Evolutionary conservation across 2,888 invertebrate genomes (phyloP), one percentile per base, ranked within the genome.

Genomic region (Diaphora mendica): DNA sequence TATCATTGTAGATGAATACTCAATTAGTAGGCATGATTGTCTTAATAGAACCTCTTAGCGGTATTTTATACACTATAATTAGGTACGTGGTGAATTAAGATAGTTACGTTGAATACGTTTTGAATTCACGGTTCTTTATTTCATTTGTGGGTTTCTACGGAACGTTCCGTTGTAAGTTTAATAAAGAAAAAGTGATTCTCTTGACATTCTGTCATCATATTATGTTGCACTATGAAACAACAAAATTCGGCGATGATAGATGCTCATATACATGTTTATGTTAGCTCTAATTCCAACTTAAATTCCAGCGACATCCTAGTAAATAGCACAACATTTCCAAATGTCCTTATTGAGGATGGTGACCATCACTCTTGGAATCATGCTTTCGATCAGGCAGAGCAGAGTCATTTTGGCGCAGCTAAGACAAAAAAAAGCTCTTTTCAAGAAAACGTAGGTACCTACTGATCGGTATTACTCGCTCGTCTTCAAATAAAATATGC

Each of bases 1-100:
- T 79, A 81, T 82, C 85, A 84, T 79, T 77, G 73, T 77, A 83
- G 84, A 83, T 33, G 44, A 67, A 67, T 30, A 48, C 67, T 48
- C 48, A 65, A 39, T 65, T 65, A 64, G 35, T 64, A 26, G 23
- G 39, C 20, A n/a, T 65, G 33, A 39, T 65, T 39, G 39, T 39
- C 23, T 39, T 26, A 35, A 39, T 65, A 35, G n/a, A 39, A 65
- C 39, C 35, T 35, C 39, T 65, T 33, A 65, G 11, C 39, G 39
- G n/a, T n/a, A 39, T 23, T 33, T 35, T 65, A 23, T 39, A 65
- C 9, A 39, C 11, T 30, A 17, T 62, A 17, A 62, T 30, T 62
- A 30, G 17, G 30, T 59, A 59, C 26, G n/a, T 26, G n/a, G n/a
- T 59, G 55, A 59, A 59, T 26, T 51, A 51, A 51, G 23, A 8